Percentiles rank a stretch among this genome's conserved stretches.
Evolutionary conservation across 2,113 vertebrate species (phyloP).

Genomic region (Lucifuga dentata): DNA sequence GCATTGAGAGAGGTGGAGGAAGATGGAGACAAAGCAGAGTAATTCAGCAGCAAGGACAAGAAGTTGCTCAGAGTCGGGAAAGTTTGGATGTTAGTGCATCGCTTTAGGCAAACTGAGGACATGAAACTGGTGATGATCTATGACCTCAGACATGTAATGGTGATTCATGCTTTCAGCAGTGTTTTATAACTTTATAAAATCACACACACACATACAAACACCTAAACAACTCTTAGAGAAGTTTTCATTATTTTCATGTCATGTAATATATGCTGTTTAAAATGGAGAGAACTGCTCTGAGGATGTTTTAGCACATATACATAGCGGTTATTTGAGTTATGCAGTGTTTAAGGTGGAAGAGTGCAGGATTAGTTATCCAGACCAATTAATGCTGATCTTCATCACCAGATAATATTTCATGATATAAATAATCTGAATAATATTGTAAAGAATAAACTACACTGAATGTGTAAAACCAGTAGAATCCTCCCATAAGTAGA

Average conservation of each 20-base stretch:
- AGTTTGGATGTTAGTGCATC: constrained; percentile 22
- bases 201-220: constrained; percentile 5
- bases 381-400: not conserved
- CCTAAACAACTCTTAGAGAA: constrained; percentile 10
- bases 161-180: constrained; percentile 37
- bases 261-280: constrained; percentile 16
- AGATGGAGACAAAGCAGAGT: constrained; percentile 44
- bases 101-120: constrained; percentile 43
- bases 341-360: too few relatives aligned
- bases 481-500: too few relatives aligned
- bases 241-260: constrained; percentile 23
- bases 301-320: not conserved
- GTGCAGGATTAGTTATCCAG: not conserved
- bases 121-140: constrained; percentile 51
- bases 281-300: not conserved
- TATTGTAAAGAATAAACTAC: too few relatives aligned
- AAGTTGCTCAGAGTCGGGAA: constrained; percentile 37
- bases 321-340: too few relatives aligned
- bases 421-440: too few relatives aligned
- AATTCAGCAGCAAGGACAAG: constrained; percentile 35
- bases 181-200: not conserved
- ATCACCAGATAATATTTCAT: not conserved
- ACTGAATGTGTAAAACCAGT: too few relatives aligned
- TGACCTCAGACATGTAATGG: constrained; percentile 33
- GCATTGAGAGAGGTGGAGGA: not conserved